A percentile compares a stretch with the other conserved stretches of the same genome.
phyloP scores from a whole-genome alignment of 2,888 invertebrate species.

The Cancer borealis region DNA sequence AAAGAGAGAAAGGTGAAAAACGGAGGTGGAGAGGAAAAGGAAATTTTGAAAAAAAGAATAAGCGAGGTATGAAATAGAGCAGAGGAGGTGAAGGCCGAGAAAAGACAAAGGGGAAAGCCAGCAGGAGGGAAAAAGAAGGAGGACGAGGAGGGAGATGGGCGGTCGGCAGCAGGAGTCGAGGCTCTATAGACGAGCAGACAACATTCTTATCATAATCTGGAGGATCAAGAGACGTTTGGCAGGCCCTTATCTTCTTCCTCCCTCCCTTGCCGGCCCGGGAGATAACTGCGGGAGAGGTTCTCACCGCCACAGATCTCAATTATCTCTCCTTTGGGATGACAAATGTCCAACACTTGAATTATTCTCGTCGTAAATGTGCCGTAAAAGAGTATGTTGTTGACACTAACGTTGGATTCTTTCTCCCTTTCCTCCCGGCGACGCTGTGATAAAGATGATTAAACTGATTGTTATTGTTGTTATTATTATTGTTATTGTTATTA shows the following conservation, averaged over 20 bases:
- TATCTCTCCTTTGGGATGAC: conserved; percentile 42
- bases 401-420: conserved; percentile 33
- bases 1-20: background rate
- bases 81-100: background rate
- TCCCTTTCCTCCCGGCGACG: background rate
- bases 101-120: background rate
- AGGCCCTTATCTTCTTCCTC: conserved; percentile 21
- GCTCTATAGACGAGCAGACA: conserved; percentile 18
- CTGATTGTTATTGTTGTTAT: background rate
- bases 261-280: conserved; percentile 18
- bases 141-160: background rate
- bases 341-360: conserved; percentile 41
- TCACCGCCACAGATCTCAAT: conserved; percentile 41
- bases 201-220: conserved; percentile 35
- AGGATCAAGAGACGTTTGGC: conserved; percentile 36
- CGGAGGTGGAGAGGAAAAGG: background rate
- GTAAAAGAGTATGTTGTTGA: conserved; percentile 35
- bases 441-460: conserved; percentile 9
- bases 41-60: background rate
- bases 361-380: conserved; percentile 23
- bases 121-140: background rate
- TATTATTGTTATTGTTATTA: background rate
- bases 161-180: conserved; percentile 7
- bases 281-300: conserved; percentile 35
- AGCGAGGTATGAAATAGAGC: background rate